Base-by-base conservation (phyloP, 2,797 vertebrate genomes). In the Falco peregrinus region DNA sequence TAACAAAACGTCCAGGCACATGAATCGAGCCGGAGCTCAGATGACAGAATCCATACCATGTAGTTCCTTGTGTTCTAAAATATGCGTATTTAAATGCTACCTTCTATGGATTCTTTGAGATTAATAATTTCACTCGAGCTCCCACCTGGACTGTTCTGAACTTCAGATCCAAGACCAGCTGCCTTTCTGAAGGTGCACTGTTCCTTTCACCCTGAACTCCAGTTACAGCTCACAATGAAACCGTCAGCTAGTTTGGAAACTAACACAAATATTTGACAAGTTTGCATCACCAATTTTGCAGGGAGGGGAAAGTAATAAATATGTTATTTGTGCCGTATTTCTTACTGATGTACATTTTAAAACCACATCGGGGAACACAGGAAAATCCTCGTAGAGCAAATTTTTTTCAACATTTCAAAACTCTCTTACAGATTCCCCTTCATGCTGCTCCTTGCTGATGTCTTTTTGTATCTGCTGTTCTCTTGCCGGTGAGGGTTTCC, bases 381-480 rank as follows among this genome's bases (percentile, higher is more conserved):
- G 48, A 67, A 63, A 47, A 28, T 16, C 51, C 35, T 63, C 18
- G 0, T 1, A 1, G 19, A 35, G 29, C 67, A 8, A 33, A 45
- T 57, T 63, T 25, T 4, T 41, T 37, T 16, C 79, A 31, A 4
- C 16, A 2, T 51, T 79, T 37, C 37, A 4, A 8, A 25, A 9
- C 22, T 15, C 4, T 47, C 5, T 24, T 3, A 13, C 4, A 2
- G 5, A 2, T 11, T 17, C 16, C 29, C 17, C 19, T 56, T 41
- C 7, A 22, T 6, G 25, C 56, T 43, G n/a, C 16, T 35, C 28
- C 9, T 60, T 20, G 16, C 26, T 59, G 28, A 41, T 20, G 13
- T 21, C 11, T 7, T 18, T 4, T 13, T 47, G 26, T 1, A 10
- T 1, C 53, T 3, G 5, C 4, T 8, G 37, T 5, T 31, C 31